Evolutionary conservation across 2,888 invertebrate genomes (phyloP).

Genomic region (Ectropis crepuscularia): DNA sequence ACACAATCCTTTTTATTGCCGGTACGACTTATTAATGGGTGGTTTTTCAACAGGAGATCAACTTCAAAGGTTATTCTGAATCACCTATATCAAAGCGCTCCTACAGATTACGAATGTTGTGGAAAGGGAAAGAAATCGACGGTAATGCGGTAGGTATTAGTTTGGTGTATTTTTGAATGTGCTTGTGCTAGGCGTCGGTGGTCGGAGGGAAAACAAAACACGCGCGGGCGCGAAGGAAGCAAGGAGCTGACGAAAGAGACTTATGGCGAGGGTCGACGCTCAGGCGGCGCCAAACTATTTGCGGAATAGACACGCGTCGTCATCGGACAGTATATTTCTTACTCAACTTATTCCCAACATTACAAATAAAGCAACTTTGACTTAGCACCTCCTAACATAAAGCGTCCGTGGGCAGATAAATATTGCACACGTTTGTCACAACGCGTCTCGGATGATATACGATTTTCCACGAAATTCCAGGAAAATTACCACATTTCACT

Average conservation of each 20-base stretch:
- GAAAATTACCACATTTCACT: constrained; percentile 36
- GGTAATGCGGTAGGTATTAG: constrained; percentile 18
- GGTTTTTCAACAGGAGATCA: constrained; percentile 65
- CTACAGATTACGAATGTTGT: constrained; percentile 42
- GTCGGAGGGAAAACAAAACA: constrained; percentile 30
- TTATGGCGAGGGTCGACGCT: constrained; percentile 43
- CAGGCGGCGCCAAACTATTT: constrained; percentile 54
- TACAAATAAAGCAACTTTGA: constrained; percentile 26
- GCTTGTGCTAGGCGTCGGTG: constrained; percentile 16
- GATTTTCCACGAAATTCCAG: constrained; percentile 38
- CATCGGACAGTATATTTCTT: constrained; percentile 24
- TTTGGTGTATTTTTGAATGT: constrained; percentile 24
- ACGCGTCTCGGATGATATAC: constrained; percentile 23
- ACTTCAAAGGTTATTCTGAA: constrained; percentile 59
- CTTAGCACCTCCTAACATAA: constrained; percentile 10
- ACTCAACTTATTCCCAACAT: constrained; percentile 33
- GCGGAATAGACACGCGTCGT: constrained; percentile 43
- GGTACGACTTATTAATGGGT: constrained; percentile 64
- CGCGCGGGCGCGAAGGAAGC: constrained; percentile 25
- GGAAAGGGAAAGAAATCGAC: constrained; percentile 29
- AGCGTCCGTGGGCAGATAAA: constrained; percentile 12
- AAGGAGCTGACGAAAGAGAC: constrained; percentile 35
- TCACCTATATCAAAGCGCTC: constrained; percentile 36
- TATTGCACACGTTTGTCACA: constrained; percentile 14
- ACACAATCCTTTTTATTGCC: constrained; percentile 66